These are phyloP conservation scores for Campaea margaritaria DNA, from an alignment of 2,888 invertebrate species.

Conservation along the genomic window DNA sequence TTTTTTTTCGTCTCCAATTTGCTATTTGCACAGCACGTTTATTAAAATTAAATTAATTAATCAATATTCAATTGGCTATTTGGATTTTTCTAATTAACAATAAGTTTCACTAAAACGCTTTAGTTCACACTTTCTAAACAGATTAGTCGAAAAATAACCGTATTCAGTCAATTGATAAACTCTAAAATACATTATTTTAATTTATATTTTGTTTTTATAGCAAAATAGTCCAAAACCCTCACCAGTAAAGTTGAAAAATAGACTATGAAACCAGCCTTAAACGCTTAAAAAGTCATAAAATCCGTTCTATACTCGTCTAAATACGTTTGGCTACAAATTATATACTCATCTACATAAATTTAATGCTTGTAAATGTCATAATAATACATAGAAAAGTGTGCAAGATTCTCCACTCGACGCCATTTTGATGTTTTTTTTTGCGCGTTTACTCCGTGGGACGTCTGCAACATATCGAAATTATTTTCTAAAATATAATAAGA, in stretches of 20 bases:
- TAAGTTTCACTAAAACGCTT: too few species aligned
- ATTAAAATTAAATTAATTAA: too few species aligned
- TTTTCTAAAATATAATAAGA: not conserved
- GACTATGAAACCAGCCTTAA: not conserved
- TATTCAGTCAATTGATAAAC: too few species aligned
- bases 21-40: too few species aligned
- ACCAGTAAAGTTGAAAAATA: not conserved
- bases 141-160: too few species aligned
- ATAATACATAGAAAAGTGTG: slow-evolving; percentile 32
- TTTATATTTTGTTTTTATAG: not conserved
- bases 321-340: slow-evolving; percentile 15
- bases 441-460: slow-evolving; percentile 41
- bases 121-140: too few species aligned
- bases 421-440: slow-evolving; percentile 34
- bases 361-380: slow-evolving; percentile 48
- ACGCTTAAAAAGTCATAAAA: slow-evolving; percentile 6
- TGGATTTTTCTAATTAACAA: too few species aligned
- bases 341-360: slow-evolving; percentile 38
- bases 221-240: not conserved
- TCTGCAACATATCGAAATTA: slow-evolving; percentile 11
- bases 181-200: too few species aligned
- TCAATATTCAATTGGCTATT: too few species aligned
- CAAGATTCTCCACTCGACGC: slow-evolving; percentile 24
- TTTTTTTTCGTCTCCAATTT: too few species aligned
- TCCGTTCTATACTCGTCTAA: not conserved